Conservation (phyloP, 2,113 vertebrate genomes). For the Eleginops maclovinus region DNA sequence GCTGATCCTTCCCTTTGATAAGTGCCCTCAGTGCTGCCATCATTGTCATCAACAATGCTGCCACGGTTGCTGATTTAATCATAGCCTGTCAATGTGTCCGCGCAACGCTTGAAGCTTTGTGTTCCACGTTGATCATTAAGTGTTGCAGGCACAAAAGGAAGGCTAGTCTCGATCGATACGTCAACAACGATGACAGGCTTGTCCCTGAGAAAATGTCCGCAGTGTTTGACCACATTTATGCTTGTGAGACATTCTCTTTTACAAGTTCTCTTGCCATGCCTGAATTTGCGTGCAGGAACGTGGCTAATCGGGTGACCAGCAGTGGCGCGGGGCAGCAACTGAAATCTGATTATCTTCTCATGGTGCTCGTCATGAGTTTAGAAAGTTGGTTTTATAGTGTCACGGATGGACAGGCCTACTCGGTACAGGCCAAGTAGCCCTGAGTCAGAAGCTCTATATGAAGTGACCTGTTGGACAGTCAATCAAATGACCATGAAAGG, state of each 20-base stretch:
- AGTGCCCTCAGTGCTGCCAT: constrained; percentile 67
- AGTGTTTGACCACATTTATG: constrained; percentile 8
- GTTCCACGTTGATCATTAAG: constrained; percentile 55
- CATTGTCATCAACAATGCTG: constrained; percentile 70
- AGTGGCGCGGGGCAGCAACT: too few species aligned
- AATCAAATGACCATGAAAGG: background rate
- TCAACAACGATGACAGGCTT: constrained; percentile 65
- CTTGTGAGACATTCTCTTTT: background rate
- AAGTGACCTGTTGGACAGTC: background rate
- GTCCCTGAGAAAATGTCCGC: constrained; percentile 56
- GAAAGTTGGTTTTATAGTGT: background rate
- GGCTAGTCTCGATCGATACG: constrained; percentile 69
- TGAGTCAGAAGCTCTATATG: background rate
- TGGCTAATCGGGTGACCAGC: too few species aligned
- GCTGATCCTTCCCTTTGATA: constrained; percentile 42
- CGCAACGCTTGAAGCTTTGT: constrained; percentile 60
- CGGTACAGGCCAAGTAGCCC: background rate
- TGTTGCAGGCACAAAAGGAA: constrained; percentile 58
- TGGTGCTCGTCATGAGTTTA: too few species aligned
- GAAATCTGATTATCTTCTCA: background rate
- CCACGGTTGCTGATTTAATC: constrained; percentile 73
- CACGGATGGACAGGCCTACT: background rate
- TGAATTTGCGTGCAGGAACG: background rate
- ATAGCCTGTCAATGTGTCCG: constrained; percentile 62
- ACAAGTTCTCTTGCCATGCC: background rate